Evolutionary conservation across 2,888 invertebrate species (phyloP), one percentile per base, ranked within the genome.

Genomic region (Phlogophora meticulosa): DNA sequence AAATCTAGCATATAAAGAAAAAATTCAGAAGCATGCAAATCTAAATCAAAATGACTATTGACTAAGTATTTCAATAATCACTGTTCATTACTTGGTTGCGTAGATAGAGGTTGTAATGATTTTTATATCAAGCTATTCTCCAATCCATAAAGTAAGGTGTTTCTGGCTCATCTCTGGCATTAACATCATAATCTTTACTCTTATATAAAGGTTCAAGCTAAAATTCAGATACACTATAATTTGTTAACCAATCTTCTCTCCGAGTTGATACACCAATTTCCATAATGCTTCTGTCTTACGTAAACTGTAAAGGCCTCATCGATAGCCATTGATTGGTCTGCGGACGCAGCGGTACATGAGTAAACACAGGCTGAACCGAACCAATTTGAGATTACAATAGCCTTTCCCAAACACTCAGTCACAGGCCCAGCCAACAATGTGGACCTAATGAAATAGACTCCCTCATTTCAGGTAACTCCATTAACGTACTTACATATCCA

Each of bases 321-420:
- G 48, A 52, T 24, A 52, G 28, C 20, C 71, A 72, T 73, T 82
- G 76, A 85, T 81, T 79, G 71, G 74, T 71, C 71, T 82, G 52
- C 68, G 57, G 69, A 66, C 72, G 72, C 74, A 80, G 58, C 69
- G 64, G 70, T 66, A 70, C 57, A 72, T 62, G 48, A 67, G 56
- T 64, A 61, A 62, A 72, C 52, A 66, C 61, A 77, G 62, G 32
- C 59, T 59, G 61, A 62, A 57, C 72, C 61, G 60, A 65, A 56
- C 65, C 66, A 73, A 80, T 85, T 84, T 72, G 70, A 74, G 75
- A 81, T 81, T 62, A 83, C 70, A 81, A 78, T 67, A 66, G 72
- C 62, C 40, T 34, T 51, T 45, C 49, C n/a, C n/a, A 48, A 58
- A 52, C 43, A 71, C 49, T 65, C 49, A 55, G 36, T 38, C 43